phyloP scores from a whole-genome alignment of 2,888 invertebrate species.

The Omphaloscelis lunosa region DNA sequence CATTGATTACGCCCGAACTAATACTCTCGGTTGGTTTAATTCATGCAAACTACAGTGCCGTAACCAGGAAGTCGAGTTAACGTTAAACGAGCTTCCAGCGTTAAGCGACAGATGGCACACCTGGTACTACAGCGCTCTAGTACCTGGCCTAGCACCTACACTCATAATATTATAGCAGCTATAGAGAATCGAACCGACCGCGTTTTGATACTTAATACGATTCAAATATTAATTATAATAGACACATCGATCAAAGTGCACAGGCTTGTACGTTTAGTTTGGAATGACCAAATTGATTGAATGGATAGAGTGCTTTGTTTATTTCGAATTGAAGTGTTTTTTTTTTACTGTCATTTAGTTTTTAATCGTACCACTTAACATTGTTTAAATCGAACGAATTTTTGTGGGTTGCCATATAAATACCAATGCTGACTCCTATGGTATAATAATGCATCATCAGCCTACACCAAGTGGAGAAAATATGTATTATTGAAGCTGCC shows the following conservation, averaged over 20 bases:
- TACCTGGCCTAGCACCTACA: slow-evolving; percentile 4
- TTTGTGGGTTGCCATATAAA: no score
- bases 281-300: slow-evolving; percentile 18
- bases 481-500: background rate
- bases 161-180: background rate
- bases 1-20: slow-evolving; percentile 54
- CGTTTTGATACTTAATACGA: slow-evolving; percentile 8
- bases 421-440: background rate
- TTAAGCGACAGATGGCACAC: slow-evolving; percentile 81
- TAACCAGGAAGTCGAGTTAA: slow-evolving; percentile 57
- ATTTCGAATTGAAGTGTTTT: background rate
- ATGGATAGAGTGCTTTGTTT: background rate
- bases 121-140: slow-evolving; percentile 55
- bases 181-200: background rate
- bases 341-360: background rate
- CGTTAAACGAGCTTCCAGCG: slow-evolving; percentile 71
- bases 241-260: slow-evolving; percentile 26
- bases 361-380: no score
- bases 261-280: slow-evolving; percentile 2
- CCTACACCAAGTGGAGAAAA: background rate
- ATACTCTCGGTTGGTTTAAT: slow-evolving; percentile 41
- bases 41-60: slow-evolving; percentile 52
- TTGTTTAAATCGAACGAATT: no score
- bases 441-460: background rate
- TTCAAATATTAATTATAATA: slow-evolving; percentile 18